Evolutionary conservation across 2,888 invertebrate species (phyloP).

Genomic region (Matsumyia berberina): DNA sequence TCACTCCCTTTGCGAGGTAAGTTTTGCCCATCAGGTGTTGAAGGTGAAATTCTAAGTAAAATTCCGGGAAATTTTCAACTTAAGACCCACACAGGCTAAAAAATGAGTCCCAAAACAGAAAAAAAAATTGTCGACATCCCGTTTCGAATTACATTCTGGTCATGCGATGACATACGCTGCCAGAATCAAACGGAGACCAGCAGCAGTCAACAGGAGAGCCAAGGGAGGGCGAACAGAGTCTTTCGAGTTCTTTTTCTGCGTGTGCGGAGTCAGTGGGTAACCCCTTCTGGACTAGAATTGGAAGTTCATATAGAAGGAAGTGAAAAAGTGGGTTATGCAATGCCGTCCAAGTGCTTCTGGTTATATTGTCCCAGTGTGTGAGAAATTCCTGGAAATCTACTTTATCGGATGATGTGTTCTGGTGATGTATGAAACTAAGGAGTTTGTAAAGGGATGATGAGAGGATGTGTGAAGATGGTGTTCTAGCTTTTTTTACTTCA

Average conservation of each 20-base stretch:
- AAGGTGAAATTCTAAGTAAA: conserved; percentile 63
- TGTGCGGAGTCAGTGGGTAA: conserved; percentile 3
- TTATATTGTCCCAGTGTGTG: conserved; percentile 26
- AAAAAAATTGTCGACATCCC: conserved; percentile 73
- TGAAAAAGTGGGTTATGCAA: conserved; percentile 71
- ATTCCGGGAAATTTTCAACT: conserved; percentile 68
- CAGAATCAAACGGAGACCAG: conserved; percentile 15
- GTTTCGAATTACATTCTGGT: conserved; percentile 71
- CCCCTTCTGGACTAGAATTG: conserved; percentile 30
- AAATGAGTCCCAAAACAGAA: conserved; percentile 42
- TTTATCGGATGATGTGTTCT: conserved; percentile 42
- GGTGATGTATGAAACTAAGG: conserved; percentile 49
- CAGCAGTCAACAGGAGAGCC: conserved; percentile 7
- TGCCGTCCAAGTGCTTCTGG: conserved; percentile 49
- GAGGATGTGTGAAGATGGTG: not conserved
- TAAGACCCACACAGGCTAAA: conserved; percentile 40
- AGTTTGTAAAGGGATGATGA: conserved; percentile 13
- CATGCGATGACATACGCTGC: conserved; percentile 64
- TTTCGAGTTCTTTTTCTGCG: conserved; percentile 5
- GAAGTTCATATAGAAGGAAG: conserved; percentile 58
- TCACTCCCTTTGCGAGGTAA: not conserved
- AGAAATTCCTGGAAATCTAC: conserved; percentile 67
- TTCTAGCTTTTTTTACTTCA: too few relatives aligned
- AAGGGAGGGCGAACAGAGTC: not conserved
- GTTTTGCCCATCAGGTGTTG: conserved; percentile 55